A percentile compares a stretch with the other conserved stretches of the same genome.
These are phyloP conservation scores for Corapipo altera DNA, from an alignment of 2,113 vertebrate genomes.

Conservation along the genomic window DNA sequence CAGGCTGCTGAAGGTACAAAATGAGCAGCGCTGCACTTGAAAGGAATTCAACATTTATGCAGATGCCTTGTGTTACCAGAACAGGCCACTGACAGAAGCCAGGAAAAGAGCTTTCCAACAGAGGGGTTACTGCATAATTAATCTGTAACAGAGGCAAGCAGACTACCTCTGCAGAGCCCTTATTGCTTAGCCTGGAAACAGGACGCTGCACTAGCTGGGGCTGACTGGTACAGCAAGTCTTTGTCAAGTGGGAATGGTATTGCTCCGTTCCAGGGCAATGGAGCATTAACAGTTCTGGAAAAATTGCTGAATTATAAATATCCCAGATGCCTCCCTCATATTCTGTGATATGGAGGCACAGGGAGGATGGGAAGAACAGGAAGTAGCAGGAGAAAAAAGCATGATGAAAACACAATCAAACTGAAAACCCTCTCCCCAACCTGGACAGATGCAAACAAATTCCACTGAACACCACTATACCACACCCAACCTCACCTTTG, in stretches of 20 bases:
- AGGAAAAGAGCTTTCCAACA: background rate
- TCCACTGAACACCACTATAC: background rate
- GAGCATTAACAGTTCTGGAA: background rate
- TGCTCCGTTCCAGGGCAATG: background rate
- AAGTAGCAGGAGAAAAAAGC: background rate
- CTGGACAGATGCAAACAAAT: background rate
- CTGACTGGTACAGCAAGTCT: background rate
- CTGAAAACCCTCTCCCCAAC: background rate
- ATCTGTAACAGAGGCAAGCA: background rate
- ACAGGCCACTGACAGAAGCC: background rate
- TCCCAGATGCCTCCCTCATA: background rate
- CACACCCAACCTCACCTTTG: background rate
- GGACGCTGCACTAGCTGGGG: background rate
- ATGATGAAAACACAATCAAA: background rate
- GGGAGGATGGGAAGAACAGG: background rate
- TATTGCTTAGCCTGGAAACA: background rate
- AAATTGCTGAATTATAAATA: background rate
- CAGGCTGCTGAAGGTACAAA: background rate
- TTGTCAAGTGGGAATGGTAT: background rate
- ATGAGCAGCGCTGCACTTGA: background rate
- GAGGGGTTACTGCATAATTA: background rate
- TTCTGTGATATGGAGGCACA: background rate
- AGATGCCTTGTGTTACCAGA: background rate
- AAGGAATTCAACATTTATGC: constrained; percentile 4
- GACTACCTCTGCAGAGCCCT: background rate